Base-by-base conservation (phyloP, 2,888 invertebrate species). In the Atethmia centrago region DNA sequence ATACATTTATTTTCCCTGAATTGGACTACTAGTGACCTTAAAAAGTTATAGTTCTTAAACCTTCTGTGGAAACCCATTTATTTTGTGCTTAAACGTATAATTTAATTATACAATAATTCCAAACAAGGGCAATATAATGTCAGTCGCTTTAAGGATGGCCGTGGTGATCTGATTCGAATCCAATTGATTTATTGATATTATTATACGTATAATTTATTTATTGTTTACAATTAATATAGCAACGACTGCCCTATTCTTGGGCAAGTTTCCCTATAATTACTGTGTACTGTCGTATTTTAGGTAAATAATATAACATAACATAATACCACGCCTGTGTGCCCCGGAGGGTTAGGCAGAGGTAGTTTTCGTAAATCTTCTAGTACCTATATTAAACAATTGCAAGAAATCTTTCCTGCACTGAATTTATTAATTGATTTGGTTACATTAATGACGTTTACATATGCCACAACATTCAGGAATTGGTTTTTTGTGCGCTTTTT, bases 91-190 rank as follows among this genome's bases (percentile, higher is more conserved):
- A 47, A 47, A 71, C 12, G 14, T 36, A 58, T 66, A 68, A 70
- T 83, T 80, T 65, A 71, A 77, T 73, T 72, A 73, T 53, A 64
- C 25, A 72, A 85, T 74, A 59, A 85, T 75, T 67, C 79, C 71
- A 71, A 85, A 85, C 82, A 89, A 87, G 87, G 89, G 82, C 85
- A 81, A 71, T 71, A 12, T 31, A 31, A 73, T 74, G 56, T 55
- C 45, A 45, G 58, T 69, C 31, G 64, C 3, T 73, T 3, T n/a
- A 56, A 59, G 31, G 65, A 75, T 72, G 62, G 56, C 71, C 61
- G 47, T 71, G 53, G 56, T 21, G 68, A 42, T 59, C 53, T 64
- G 79, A 64, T 51, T 56, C 21, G 31, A 40, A 71, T 71, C 25
- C 25, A 53, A 64, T 65, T 10, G 59, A 55, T 65, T 65, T 61